phyloP scores from a whole-genome alignment of 2,113 vertebrate species.

The Corythornis vintsioides region DNA sequence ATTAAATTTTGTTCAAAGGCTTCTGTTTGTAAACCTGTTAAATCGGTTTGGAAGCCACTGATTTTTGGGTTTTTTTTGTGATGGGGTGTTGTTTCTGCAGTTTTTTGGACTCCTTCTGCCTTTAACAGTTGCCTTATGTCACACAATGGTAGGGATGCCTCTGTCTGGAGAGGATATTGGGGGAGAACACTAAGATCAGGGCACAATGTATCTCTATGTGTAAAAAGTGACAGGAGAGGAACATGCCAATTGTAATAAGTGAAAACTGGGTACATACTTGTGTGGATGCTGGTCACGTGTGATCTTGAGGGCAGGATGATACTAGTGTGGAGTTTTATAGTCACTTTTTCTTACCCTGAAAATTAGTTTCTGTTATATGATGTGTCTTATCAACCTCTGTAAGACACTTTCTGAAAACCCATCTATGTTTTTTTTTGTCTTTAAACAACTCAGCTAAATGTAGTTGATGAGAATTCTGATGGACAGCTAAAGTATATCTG shows the following conservation, averaged over 20 bases:
- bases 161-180: neutral
- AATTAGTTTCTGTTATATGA: neutral
- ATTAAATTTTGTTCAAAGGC: slow-evolving; percentile 43
- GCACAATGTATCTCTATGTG: accelerated
- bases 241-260: neutral
- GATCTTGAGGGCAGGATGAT: neutral
- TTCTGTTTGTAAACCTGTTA: slow-evolving; percentile 1
- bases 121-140: neutral
- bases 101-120: neutral
- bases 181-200: neutral
- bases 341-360: neutral
- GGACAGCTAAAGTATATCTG: neutral
- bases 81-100: neutral
- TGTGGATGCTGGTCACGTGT: neutral
- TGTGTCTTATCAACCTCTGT: neutral
- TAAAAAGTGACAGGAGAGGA: neutral
- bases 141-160: neutral
- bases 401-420: neutral
- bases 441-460: neutral
- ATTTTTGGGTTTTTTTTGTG: neutral
- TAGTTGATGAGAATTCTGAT: neutral
- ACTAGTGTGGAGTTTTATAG: neutral
- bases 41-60: neutral
- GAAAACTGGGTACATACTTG: neutral
- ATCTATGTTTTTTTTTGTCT: neutral